Conservation (phyloP, 2,797 vertebrate species). For the Molossus molossus region DNA sequence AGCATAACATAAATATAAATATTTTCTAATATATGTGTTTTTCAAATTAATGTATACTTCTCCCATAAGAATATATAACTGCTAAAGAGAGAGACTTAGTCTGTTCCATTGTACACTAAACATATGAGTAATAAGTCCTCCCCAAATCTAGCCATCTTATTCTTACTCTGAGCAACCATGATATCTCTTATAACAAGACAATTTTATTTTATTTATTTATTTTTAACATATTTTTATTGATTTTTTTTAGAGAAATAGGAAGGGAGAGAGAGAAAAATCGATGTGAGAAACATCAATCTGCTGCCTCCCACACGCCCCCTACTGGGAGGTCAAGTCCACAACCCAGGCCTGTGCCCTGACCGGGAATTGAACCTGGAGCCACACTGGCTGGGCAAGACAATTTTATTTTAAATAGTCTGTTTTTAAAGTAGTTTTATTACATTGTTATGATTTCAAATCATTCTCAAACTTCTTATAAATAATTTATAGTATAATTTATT, state of each 20-base stretch:
- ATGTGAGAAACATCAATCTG: too few species aligned
- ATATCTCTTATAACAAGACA: neutral
- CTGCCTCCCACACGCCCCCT: too few species aligned
- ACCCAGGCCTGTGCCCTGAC: too few species aligned
- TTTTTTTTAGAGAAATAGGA: too few species aligned
- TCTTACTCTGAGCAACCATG: neutral
- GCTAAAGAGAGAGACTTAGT: neutral
- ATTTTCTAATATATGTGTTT: slow-evolving; percentile 32
- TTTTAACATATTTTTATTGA: too few species aligned
- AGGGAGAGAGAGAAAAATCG: too few species aligned
- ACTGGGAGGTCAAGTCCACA: too few species aligned
- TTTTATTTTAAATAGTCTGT: slow-evolving; percentile 31
- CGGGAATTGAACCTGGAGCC: too few species aligned
- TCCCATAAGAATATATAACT: neutral
- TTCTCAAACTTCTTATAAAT: neutral
- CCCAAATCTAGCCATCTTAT: neutral
- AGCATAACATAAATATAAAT: neutral
- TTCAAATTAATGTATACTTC: neutral
- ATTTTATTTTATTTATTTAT: neutral
- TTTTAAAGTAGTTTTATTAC: neutral
- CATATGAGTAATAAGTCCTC: neutral
- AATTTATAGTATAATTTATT: neutral
- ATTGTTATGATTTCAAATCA: slow-evolving; percentile 10
- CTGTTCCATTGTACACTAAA: neutral
- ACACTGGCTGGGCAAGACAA: neutral